These are phyloP conservation scores for Urosaurus nigricauda DNA, from an alignment of 2,797 vertebrate species.

Conservation along the genomic window DNA sequence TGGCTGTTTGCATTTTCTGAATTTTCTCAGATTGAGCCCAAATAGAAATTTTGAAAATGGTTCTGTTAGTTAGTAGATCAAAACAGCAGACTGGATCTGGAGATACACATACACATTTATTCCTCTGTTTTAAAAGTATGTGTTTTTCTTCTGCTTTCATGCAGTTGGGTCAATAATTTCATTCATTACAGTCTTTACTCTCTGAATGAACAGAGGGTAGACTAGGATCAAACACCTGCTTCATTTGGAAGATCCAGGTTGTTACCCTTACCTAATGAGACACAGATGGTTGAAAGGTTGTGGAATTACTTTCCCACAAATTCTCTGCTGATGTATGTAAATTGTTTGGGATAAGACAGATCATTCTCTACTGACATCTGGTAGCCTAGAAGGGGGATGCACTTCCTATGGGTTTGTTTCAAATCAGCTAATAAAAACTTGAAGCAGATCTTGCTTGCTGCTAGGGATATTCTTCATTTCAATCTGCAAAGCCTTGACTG, in stretches of 20 bases:
- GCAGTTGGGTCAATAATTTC: background rate
- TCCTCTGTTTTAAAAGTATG: background rate
- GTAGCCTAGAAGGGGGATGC: background rate
- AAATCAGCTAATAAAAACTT: background rate
- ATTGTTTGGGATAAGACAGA: background rate
- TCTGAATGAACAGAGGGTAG: background rate
- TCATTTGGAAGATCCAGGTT: background rate
- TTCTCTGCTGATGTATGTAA: background rate
- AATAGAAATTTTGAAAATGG: too few relatives aligned
- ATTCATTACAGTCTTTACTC: background rate
- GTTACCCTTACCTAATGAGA: background rate
- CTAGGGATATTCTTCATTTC: background rate
- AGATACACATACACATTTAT: too few relatives aligned
- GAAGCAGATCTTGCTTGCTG: background rate
- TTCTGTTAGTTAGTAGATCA: too few relatives aligned
- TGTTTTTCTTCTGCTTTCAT: background rate
- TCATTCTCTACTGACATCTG: background rate
- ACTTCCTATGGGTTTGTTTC: background rate
- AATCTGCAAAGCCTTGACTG: background rate
- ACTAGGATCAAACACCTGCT: background rate
- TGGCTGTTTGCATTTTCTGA: too few relatives aligned
- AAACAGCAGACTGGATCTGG: too few relatives aligned
- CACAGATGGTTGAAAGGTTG: background rate
- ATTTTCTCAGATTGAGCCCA: too few relatives aligned
- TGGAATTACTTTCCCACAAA: background rate